Base-by-base conservation (phyloP, 1,140 invertebrate genomes). In the Pogonomyrmex barbatus region DNA sequence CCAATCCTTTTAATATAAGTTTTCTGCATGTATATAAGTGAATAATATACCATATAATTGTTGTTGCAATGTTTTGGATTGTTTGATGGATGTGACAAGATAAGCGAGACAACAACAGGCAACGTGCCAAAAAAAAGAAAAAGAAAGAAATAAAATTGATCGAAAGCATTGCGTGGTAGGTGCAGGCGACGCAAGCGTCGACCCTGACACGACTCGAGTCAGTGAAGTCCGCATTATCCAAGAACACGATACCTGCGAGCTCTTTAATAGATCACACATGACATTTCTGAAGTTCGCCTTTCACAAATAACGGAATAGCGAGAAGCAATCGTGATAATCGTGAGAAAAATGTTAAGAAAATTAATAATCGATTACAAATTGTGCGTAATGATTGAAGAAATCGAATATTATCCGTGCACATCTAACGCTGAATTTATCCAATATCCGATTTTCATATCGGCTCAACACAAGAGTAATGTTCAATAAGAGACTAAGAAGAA, bases 151-250 rank as follows among this genome's bases (percentile, higher is more conserved):
- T n/a, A 6, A 77, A 30, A 63, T 45, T 12, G 58, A 68, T 70
- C 36, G 45, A 63, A 62, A 65, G 14, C 30, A 24, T 36, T 33
- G 58, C 14, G 24, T 50, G 14, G 68, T 82, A 76, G 62, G 83
- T 77, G 83, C 30, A 73, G 63, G 45, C 58, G 33, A 24, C 68
- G 58, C 47, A 81, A 84, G 75, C 47, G 67, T 79, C 87, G 88
- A 90, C 90, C 89, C 88, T 91, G 90, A 91, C 71, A 79, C 67
- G 77, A 88, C 62, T 56, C 73, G 58, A 77, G 67, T 73, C 47
- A 52, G 36, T n/a, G 1, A 70, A 82, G 77, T 77, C 60, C 67
- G 77, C 65, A 71, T 83, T 89, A 50, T 89, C 33, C 71, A 86
- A 89, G 73, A 71, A 62, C 76, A 47, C 33, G 79, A 56, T 36